Conservation (phyloP, 2,113 vertebrate genomes). For the Corapipo altera region DNA sequence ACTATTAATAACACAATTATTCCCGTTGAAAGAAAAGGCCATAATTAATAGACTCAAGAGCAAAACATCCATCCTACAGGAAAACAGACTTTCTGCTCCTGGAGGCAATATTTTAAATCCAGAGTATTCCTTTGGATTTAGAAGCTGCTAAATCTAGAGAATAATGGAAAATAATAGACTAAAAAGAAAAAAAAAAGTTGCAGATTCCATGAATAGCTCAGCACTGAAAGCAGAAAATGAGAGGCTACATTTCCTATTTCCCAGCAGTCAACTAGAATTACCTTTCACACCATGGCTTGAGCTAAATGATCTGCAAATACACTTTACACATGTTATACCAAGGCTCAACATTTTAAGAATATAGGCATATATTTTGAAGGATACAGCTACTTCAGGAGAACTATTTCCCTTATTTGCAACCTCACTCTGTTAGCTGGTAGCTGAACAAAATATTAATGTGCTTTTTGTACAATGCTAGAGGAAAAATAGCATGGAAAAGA, state of each 20-base stretch:
- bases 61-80: slow-evolving; percentile 17
- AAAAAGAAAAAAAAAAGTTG: not conserved
- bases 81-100: slow-evolving; percentile 25
- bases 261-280: slow-evolving; percentile 22
- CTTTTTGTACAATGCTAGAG: not conserved
- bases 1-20: slow-evolving; percentile 74
- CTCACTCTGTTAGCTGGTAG: not conserved
- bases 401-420: not conserved
- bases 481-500: not conserved
- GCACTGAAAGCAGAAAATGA: slow-evolving; percentile 31
- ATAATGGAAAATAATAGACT: slow-evolving; percentile 31
- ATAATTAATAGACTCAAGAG: slow-evolving; percentile 67
- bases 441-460: slow-evolving; percentile 15
- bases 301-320: slow-evolving; percentile 23
- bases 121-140: slow-evolving; percentile 46
- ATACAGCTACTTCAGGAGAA: not conserved
- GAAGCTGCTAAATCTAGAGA: slow-evolving; percentile 23
- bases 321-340: not conserved
- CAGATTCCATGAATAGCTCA: slow-evolving; percentile 29
- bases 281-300: slow-evolving; percentile 21
- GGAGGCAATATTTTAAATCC: slow-evolving; percentile 45
- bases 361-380: not conserved
- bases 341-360: not conserved
- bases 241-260: slow-evolving; percentile 8
- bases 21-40: slow-evolving; percentile 66